Base-by-base conservation (phyloP, 2,797 vertebrate species). In the Phrynocephalus guinanensis region DNA sequence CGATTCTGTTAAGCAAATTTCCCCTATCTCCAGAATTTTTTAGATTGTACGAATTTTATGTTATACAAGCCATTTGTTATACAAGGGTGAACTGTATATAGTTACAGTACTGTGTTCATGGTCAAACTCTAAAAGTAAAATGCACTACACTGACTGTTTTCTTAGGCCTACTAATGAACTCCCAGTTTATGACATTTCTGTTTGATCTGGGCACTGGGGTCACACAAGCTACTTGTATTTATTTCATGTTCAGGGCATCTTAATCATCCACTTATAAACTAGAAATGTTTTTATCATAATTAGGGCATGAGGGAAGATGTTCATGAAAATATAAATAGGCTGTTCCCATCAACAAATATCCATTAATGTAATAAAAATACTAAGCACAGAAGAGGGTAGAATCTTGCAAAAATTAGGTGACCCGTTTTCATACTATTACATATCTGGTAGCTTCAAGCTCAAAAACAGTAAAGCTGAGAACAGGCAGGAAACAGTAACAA, bases 401-500 rank as follows among this genome's bases (percentile, higher is more conserved):
- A 87, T 86, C 90, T 60, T 66, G 84, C 86, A 86, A 93, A 80
- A 91, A 89, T 70, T 87, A 50, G 90, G 92, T 93, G 89, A 93
- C 87, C 90, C 84, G 92, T 91, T 92, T 93, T 92, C n/a, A n/a
- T n/a, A n/a, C n/a, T n/a, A n/a, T n/a, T 92, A 91, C 90, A 92
- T 94, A 91, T 87, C n/a, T 89, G 91, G 87, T 91, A 91, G 88
- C 66, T 90, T 56, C 33, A 82, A 90, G 92, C 86, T 87, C 89
- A 92, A 93, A 92, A 91, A 86, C 80, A 92, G 91, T 56, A 91
- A 93, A 94, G 90, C 33, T 24, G 85, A 91, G 73, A 92, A 71
- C 80, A 89, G 0, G 15, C 76, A 90, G 15, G 88, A 94, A 91
- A 92, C 84, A 90, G 85, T 0, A 33, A 92, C 87, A 91, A 88